A percentile compares a stretch with the other conserved stretches of the same genome.
Evolutionary conservation across 2,888 invertebrate species (phyloP).

Genomic region (Ischnura elegans): DNA sequence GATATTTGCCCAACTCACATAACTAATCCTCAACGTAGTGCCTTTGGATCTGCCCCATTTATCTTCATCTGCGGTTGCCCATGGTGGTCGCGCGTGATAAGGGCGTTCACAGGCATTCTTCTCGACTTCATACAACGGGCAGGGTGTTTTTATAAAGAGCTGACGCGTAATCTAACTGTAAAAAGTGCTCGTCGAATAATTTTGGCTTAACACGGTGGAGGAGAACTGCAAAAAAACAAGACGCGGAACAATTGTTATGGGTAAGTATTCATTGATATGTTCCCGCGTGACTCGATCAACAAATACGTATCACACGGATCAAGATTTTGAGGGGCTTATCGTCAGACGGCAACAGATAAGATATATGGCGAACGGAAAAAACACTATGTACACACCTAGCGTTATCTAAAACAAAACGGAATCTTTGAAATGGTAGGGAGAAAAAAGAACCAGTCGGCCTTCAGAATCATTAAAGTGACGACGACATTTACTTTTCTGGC

Average conservation of each 20-base stretch:
- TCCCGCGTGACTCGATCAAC: background rate
- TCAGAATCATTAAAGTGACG: background rate
- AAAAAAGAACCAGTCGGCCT: background rate
- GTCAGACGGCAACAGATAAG: background rate
- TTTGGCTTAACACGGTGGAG: background rate
- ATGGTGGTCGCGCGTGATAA: background rate
- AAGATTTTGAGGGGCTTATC: background rate
- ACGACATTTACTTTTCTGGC: background rate
- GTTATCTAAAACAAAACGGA: background rate
- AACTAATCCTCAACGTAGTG: too few relatives aligned
- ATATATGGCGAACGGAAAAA: background rate
- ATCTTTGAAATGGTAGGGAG: background rate
- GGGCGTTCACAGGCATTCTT: background rate
- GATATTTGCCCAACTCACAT: too few relatives aligned
- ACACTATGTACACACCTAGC: background rate
- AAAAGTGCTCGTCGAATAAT: background rate
- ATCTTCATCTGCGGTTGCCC: background rate
- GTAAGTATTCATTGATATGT: background rate
- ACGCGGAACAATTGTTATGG: background rate
- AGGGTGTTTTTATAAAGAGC: background rate
- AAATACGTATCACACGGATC: background rate
- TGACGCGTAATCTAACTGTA: background rate
- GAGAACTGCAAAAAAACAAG: too few relatives aligned
- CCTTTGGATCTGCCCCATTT: too few relatives aligned
- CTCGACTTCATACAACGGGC: background rate